These are phyloP conservation scores for Luperina nickerlii DNA, from an alignment of 2,888 invertebrate genomes.

Conservation along the genomic window DNA sequence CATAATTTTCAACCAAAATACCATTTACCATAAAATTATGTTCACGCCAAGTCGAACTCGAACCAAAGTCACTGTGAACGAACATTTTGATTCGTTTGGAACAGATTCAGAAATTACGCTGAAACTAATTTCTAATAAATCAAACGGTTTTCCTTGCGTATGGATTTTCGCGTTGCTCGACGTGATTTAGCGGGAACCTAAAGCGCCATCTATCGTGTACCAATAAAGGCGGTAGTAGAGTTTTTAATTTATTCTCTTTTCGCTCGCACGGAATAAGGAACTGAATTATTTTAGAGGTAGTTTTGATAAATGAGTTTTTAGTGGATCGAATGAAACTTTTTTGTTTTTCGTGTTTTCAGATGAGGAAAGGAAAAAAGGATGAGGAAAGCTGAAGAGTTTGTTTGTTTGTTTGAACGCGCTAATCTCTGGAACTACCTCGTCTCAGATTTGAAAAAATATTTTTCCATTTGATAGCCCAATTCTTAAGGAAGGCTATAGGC, in stretches of 20 bases:
- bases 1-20: constrained; percentile 53
- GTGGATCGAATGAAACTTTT: constrained; percentile 1
- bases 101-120: constrained; percentile 71
- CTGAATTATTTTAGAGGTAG: constrained; percentile 58
- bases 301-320: constrained; percentile 47
- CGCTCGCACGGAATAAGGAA: constrained; percentile 43
- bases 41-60: constrained; percentile 44
- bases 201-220: constrained; percentile 68
- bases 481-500: not conserved
- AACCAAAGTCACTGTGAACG: constrained; percentile 50
- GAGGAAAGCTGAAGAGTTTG: not conserved
- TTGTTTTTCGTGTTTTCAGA: not conserved
- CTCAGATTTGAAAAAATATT: not conserved
- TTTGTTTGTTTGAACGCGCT: not conserved
- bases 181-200: constrained; percentile 64
- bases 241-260: constrained; percentile 68
- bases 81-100: constrained; percentile 64
- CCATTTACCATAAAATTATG: constrained; percentile 56
- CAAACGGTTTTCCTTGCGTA: constrained; percentile 72
- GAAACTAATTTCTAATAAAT: constrained; percentile 76
- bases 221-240: constrained; percentile 66
- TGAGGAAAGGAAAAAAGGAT: no score
- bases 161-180: constrained; percentile 72
- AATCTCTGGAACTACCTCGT: not conserved
- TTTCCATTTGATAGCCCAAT: not conserved